These are phyloP conservation scores for Tragelaphus buxtoni DNA, from an alignment of 2,113 vertebrate species.

Conservation along the genomic window DNA sequence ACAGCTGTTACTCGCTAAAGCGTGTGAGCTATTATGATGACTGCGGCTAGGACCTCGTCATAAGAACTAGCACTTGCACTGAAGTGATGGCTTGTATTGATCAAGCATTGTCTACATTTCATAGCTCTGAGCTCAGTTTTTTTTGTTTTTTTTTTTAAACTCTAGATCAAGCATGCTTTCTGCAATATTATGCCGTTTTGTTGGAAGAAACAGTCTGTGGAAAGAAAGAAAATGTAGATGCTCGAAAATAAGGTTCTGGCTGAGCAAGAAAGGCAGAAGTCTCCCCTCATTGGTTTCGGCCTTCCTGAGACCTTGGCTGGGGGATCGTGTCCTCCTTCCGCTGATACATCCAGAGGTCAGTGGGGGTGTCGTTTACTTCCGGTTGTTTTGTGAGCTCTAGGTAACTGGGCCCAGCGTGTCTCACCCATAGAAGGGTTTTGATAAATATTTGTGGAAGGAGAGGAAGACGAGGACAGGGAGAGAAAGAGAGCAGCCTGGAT, in stretches of 20 bases:
- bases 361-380: neutral
- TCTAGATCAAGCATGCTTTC: neutral
- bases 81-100: neutral
- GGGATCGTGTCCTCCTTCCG: neutral
- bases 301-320: neutral
- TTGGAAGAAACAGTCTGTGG: neutral
- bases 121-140: neutral
- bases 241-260: neutral
- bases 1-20: neutral
- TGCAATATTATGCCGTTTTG: neutral
- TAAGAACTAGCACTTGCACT: neutral
- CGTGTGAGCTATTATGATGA: accelerated
- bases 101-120: neutral
- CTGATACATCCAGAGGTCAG: accelerated
- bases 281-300: accelerated
- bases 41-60: neutral
- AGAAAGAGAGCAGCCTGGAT: accelerated
- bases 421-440: neutral
- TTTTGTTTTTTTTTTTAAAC: neutral
- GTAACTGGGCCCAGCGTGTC: neutral
- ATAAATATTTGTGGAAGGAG: neutral
- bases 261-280: neutral
- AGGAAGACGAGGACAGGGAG: accelerated
- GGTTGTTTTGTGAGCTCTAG: no score
- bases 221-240: neutral